Evolutionary conservation across 2,888 invertebrate genomes (phyloP).

Genomic region (Epinotia bilunana): DNA sequence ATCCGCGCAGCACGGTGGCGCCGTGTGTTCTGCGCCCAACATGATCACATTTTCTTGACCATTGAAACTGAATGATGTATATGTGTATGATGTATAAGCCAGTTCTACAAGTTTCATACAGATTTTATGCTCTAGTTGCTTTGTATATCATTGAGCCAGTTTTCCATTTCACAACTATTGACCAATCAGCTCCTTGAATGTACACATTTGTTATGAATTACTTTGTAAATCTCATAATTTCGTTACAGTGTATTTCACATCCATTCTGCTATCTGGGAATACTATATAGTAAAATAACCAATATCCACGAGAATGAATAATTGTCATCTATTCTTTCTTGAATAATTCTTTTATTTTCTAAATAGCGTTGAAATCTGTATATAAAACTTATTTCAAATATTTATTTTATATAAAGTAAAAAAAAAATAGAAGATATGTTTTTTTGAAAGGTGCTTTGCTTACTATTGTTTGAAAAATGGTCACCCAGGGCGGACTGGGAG

Average conservation of each 20-base stretch:
- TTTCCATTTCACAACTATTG: conserved; percentile 27
- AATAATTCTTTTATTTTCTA: background rate
- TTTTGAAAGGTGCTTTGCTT: background rate
- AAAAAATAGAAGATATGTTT: background rate
- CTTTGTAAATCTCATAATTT: conserved; percentile 35
- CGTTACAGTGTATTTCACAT: background rate
- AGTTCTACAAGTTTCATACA: conserved; percentile 37
- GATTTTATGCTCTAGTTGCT: conserved; percentile 45
- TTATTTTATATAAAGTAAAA: too few relatives aligned
- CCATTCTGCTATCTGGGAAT: background rate
- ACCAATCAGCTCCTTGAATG: background rate
- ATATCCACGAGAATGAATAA: background rate
- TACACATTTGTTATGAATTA: conserved; percentile 7
- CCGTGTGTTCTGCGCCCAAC: background rate
- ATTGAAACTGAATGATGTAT: conserved; percentile 20
- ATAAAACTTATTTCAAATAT: background rate
- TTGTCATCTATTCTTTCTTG: background rate
- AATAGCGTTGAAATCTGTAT: background rate
- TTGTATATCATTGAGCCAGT: conserved; percentile 24
- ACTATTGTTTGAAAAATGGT: background rate
- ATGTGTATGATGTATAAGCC: conserved; percentile 11
- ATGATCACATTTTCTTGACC: conserved; percentile 18
- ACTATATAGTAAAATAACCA: too few relatives aligned
- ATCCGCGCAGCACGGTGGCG: too few relatives aligned
- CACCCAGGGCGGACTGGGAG: too few relatives aligned